Evolutionary conservation across 2,797 vertebrate species (phyloP).

Genomic region (Myiothlypis coronata): DNA sequence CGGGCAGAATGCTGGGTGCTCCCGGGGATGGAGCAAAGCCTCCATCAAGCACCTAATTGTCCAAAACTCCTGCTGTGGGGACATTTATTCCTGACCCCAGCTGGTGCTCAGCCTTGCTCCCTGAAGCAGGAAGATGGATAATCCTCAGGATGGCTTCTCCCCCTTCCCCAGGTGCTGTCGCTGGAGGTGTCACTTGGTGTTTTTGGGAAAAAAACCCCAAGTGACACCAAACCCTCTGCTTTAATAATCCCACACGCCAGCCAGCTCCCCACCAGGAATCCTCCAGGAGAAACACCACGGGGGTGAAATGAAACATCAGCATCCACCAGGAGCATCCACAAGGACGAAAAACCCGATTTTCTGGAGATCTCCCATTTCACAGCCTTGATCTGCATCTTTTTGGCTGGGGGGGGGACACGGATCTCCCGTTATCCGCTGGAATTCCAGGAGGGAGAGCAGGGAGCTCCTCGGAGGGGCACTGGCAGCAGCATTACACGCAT

Average conservation of each 20-base stretch:
- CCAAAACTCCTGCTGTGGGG: slow-evolving; percentile 43
- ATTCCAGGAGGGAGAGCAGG: neutral
- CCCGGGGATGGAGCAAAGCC: slow-evolving; percentile 25
- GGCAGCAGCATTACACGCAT: slow-evolving; percentile 49
- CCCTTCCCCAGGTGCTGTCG: neutral
- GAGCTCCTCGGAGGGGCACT: slow-evolving; percentile 10
- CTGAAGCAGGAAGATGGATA: slow-evolving; percentile 60
- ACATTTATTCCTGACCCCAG: slow-evolving; percentile 65
- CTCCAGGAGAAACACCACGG: neutral
- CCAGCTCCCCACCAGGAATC: neutral
- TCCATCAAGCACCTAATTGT: slow-evolving; percentile 66
- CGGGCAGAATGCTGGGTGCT: neutral
- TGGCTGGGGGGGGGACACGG: fast-evolving
- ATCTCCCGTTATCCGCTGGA: neutral
- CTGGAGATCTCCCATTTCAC: neutral
- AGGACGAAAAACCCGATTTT: neutral
- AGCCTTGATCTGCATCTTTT: neutral
- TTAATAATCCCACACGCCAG: neutral
- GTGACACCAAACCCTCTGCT: neutral
- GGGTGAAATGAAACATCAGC: fast-evolving
- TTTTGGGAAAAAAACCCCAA: neutral
- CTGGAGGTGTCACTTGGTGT: neutral
- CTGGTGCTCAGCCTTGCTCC: slow-evolving; percentile 54
- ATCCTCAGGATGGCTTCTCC: neutral
- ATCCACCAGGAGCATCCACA: fast-evolving